phyloP scores from a whole-genome alignment of 2,113 vertebrate genomes.

The Steatornis caripensis region DNA sequence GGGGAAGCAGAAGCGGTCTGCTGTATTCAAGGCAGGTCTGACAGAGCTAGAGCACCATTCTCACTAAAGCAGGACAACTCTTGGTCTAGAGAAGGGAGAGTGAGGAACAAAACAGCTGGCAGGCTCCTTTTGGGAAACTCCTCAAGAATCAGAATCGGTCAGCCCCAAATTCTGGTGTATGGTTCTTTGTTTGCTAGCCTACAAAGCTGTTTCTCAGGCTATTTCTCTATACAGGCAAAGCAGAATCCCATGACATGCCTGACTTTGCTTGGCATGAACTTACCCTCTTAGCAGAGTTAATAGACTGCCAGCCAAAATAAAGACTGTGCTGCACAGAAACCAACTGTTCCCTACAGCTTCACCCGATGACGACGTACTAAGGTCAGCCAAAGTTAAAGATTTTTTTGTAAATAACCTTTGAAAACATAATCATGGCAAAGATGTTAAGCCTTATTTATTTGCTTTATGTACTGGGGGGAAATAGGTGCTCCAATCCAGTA shows the following conservation, averaged over 20 bases:
- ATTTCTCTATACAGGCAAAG: background rate
- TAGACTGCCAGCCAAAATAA: slow-evolving; percentile 40
- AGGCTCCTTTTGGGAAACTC: background rate
- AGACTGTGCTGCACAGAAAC: slow-evolving; percentile 33
- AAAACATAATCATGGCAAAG: slow-evolving; percentile 1
- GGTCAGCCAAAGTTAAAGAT: slow-evolving; percentile 59
- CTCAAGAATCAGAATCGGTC: background rate
- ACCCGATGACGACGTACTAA: background rate
- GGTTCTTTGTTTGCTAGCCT: background rate
- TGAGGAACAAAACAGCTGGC: background rate
- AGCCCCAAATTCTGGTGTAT: background rate
- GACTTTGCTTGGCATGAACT: background rate
- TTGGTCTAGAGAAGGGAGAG: background rate
- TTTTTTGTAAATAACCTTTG: slow-evolving; percentile 29
- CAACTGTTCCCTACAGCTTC: slow-evolving; percentile 47
- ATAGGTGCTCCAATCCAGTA: background rate
- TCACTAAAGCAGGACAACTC: background rate
- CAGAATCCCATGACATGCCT: background rate
- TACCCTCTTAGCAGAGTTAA: background rate
- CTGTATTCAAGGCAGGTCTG: background rate
- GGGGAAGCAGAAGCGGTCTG: background rate
- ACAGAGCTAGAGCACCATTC: background rate
- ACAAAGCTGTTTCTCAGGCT: background rate
- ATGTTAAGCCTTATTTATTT: slow-evolving; percentile 4
- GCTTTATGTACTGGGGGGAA: background rate